Base-by-base conservation (phyloP, 1,140 invertebrate species). In the Lordiphosa stackelbergi region DNA sequence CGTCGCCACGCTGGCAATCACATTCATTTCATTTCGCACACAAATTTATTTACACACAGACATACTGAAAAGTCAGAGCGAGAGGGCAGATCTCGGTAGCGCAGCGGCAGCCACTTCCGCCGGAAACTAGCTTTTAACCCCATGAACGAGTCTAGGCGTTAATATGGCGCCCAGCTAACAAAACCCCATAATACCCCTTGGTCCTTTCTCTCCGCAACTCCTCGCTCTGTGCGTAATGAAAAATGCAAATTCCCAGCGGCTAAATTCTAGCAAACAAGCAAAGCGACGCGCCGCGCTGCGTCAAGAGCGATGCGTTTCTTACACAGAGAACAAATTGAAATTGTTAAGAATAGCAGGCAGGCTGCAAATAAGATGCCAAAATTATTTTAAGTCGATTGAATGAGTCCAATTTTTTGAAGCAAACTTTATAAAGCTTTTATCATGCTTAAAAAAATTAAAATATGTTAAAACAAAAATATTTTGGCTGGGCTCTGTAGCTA, bases 71-170 rank as follows among this genome's bases (percentile, higher is more conserved):
- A 41, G 40, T 13, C 35, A 35, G 40, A 6, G 58, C 13, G 13
- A 42, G 19, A 24, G 41, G 10, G 9, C 2, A 24, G 52, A 45
- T 42, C 22, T 53, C 45, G 72, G 74, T 57, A 59, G 73, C 58
- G 74, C 65, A 59, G 71, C 58, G 72, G 77, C 75, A 78, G 78
- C 78, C 73, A 83, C 78, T 83, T 83, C 78, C 78, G 78, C 48
- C 78, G 78, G 78, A 83, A 83, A 83, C 78, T 83, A 83, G 78
- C 78, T 83, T 83, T 83, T 83, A 83, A 84, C 78, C 78, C 73
- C 69, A 83, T 84, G 78, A 83, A 78, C 73, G 69, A 77, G 65
- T 72, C 79, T 78, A 85, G 78, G 78, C 78, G 78, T 78, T 84
- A 83, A 84, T 84, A 84, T 69, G 69, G 65, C 72, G 77, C 77